Evolutionary conservation across 1,140 invertebrate genomes (phyloP).

Genomic region (Aphidius gifuensis): DNA sequence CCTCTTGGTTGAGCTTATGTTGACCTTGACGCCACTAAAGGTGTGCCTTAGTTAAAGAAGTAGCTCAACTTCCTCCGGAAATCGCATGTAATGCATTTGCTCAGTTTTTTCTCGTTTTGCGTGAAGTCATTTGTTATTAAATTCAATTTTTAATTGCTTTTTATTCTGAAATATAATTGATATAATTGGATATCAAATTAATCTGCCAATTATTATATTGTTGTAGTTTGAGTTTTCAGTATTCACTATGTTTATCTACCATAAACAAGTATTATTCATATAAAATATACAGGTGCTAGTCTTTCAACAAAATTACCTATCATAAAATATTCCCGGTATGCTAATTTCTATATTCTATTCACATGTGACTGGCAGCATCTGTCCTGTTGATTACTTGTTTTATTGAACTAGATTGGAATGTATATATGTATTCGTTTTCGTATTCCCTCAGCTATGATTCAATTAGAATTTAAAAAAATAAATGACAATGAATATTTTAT

Average conservation of each 20-base stretch:
- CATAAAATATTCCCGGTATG: constrained; percentile 36
- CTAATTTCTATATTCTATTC: constrained; percentile 30
- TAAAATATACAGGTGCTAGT: background rate
- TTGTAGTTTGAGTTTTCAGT: background rate
- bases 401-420: constrained; percentile 39
- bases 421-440: constrained; percentile 18
- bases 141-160: background rate
- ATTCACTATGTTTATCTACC: too few relatives aligned
- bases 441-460: background rate
- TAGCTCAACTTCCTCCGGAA: constrained; percentile 2
- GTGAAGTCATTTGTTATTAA: background rate
- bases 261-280: background rate
- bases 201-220: constrained; percentile 30
- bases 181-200: constrained; percentile 9
- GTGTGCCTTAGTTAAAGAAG: constrained; percentile 3
- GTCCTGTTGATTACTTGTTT: constrained; percentile 26
- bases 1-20: constrained; percentile 15
- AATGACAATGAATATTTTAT: too few relatives aligned
- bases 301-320: constrained; percentile 33
- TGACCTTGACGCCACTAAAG: constrained; percentile 33
- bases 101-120: background rate
- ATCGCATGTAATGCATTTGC: background rate
- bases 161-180: constrained; percentile 11
- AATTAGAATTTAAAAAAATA: background rate
- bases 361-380: background rate